Percentiles rank a stretch among this genome's conserved stretches.
Evolutionary conservation across 2,113 vertebrate genomes (phyloP).

Genomic region (Pelmatolapia mariae): DNA sequence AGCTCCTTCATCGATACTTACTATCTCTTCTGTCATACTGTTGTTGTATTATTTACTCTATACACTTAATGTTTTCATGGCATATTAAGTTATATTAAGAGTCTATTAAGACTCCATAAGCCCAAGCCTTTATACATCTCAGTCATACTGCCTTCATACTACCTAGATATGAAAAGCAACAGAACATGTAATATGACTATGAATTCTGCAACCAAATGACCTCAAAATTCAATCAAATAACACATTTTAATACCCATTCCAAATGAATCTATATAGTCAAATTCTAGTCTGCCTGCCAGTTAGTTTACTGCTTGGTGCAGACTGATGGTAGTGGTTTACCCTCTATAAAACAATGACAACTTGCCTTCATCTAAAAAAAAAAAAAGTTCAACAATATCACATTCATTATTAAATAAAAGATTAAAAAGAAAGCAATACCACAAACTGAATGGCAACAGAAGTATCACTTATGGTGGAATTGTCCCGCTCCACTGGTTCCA

Average conservation of each 20-base stretch:
- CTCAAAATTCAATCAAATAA: not conserved
- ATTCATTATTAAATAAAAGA: not conserved
- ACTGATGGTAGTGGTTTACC: not conserved
- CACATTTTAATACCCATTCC: not conserved
- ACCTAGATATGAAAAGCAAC: not conserved
- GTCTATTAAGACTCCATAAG: not conserved
- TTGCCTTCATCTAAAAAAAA: not conserved
- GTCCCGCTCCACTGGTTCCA: conserved; percentile 11
- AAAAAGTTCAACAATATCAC: not conserved
- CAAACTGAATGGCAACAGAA: conserved; percentile 42
- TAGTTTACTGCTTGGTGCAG: not conserved
- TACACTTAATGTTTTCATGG: not conserved
- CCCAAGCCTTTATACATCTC: not conserved
- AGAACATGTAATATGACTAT: not conserved
- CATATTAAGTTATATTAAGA: not conserved
- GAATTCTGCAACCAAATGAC: not conserved
- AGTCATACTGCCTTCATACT: not conserved
- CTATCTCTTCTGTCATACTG: not conserved
- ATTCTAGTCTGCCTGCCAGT: not conserved
- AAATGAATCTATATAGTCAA: not conserved
- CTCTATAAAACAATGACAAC: not conserved
- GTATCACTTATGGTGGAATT: not conserved
- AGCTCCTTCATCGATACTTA: not conserved
- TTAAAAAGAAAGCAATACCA: conserved; percentile 12
- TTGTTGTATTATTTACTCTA: not conserved